These are phyloP conservation scores for western clawed frog (Xenopus tropicalis) DNA, from an alignment of 2,113 vertebrate genomes.

Conservation along the genomic window UCB_Xtro_10.0 CM004446.2:148954501-148955000, in stretches of 20 bases:
- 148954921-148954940: conserved; percentile 6
- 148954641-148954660: too few relatives aligned
- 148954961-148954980: background rate
- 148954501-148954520: too few relatives aligned
- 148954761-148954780: background rate
- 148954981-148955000: background rate
- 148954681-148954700: too few relatives aligned
- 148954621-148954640: background rate
- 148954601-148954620: conserved; percentile 14
- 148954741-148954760: background rate
- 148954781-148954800: background rate
- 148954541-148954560: background rate
- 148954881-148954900: background rate
- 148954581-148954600: conserved; percentile 17
- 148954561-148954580: conserved; percentile 2
- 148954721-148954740: background rate
- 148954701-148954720: background rate
- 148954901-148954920: background rate
- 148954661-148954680: too few relatives aligned
- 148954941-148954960: conserved; percentile 10
- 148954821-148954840: background rate
- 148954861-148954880: conserved; percentile 6
- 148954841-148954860: background rate
- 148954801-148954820: background rate
- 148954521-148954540: background rate